These are phyloP conservation scores for Netelia inedita DNA, from an alignment of 2,888 invertebrate species.

Conservation along the genomic window DNA sequence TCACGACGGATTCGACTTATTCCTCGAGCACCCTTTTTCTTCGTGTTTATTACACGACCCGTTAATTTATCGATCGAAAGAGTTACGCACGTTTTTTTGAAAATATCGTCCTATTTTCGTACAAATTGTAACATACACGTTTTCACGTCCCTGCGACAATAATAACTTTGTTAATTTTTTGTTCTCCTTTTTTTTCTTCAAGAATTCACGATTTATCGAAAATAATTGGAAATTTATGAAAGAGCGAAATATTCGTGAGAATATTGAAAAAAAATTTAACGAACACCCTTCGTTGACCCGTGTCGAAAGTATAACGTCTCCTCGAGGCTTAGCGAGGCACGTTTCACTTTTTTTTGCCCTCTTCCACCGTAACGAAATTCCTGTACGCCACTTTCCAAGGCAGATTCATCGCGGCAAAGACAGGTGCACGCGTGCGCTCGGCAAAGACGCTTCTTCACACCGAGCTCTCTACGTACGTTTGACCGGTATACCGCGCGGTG, in stretches of 20 bases:
- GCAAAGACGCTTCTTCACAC: conserved; percentile 23
- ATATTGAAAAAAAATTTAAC: background rate
- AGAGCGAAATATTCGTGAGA: background rate
- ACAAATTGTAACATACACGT: no score
- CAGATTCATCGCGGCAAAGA: conserved; percentile 59
- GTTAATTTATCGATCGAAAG: no score
- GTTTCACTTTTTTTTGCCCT: conserved; percentile 22
- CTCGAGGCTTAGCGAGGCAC: conserved; percentile 14
- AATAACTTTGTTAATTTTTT: no score
- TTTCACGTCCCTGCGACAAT: no score
- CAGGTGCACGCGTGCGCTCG: conserved; percentile 55
- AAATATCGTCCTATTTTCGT: no score
- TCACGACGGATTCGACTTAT: background rate
- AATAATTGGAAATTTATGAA: background rate
- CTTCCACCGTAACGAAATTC: conserved; percentile 60
- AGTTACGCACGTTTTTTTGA: no score
- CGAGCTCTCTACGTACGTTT: conserved; percentile 8
- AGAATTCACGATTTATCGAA: background rate
- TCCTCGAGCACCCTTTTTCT: no score
- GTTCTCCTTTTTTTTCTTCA: no score
- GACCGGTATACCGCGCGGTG: conserved; percentile 5
- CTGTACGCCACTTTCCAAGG: conserved; percentile 53
- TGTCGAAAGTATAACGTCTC: background rate
- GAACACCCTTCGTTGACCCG: background rate
- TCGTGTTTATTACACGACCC: no score